phyloP scores from a whole-genome alignment of 2,888 invertebrate species.

The Tetheella fluctuosa region DNA sequence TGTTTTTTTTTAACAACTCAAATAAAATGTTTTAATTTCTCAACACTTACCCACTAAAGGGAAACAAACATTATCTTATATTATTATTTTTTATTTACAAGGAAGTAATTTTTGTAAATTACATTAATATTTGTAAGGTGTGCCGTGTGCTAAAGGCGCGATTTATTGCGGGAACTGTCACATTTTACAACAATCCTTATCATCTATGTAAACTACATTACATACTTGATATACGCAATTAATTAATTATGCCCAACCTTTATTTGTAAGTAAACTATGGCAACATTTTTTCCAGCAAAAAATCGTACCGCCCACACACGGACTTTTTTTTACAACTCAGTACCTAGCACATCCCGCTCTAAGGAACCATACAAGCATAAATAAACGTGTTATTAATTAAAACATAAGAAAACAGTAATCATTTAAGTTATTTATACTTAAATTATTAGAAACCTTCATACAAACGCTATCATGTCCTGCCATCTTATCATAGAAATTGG shows the following conservation, averaged over 20 bases:
- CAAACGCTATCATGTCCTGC: not conserved
- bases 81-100: slow-evolving; percentile 53
- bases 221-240: too few species aligned
- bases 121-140: not conserved
- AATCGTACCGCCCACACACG: not conserved
- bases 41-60: slow-evolving; percentile 67
- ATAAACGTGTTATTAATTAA: not conserved
- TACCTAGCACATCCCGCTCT: not conserved
- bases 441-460: not conserved
- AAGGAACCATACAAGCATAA: not conserved
- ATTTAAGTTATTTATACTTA: too few species aligned
- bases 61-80: slow-evolving; percentile 58
- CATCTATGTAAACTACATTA: not conserved
- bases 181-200: not conserved
- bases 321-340: not conserved
- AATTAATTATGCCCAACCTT: not conserved
- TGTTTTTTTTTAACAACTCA: slow-evolving; percentile 55
- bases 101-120: slow-evolving; percentile 32
- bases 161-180: not conserved
- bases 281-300: not conserved
- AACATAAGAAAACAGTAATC: not conserved
- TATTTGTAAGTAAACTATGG: not conserved
- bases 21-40: slow-evolving; percentile 70
- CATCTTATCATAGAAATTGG: not conserved
- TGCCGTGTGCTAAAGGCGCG: not conserved